Evolutionary conservation across 2,797 vertebrate genomes (phyloP).

Genomic region (Pangasius sanitwongsei): DNA sequence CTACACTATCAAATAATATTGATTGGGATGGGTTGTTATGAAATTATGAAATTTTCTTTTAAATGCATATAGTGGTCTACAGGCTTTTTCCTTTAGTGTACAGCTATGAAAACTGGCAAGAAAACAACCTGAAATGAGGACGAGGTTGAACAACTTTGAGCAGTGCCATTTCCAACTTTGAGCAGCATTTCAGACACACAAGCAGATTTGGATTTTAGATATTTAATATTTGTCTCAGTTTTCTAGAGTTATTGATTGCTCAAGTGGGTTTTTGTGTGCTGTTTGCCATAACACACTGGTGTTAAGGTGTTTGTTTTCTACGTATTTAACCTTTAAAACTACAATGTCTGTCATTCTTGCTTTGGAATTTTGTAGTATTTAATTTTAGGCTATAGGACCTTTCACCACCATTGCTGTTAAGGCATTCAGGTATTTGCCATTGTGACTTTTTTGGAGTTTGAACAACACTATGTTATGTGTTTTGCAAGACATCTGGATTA

Average conservation of each 20-base stretch:
- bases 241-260: background rate
- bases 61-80: background rate
- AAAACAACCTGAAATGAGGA: background rate
- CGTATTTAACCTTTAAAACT: background rate
- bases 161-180: background rate
- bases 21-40: background rate
- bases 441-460: background rate
- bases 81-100: no score
- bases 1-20: no score
- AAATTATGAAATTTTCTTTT: background rate
- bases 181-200: background rate
- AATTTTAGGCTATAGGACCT: background rate
- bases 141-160: background rate
- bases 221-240: background rate
- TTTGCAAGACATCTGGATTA: background rate
- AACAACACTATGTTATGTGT: background rate
- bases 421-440: background rate
- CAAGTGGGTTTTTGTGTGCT: background rate
- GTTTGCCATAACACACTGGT: background rate
- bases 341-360: background rate
- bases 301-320: background rate
- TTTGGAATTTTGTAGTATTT: background rate
- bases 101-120: no score
- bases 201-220: background rate
- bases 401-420: background rate